Percentiles rank a stretch among this genome's conserved stretches.
Evolutionary conservation across 1,140 invertebrate genomes (phyloP).

Genomic region (Hylaeus anthracinus): DNA sequence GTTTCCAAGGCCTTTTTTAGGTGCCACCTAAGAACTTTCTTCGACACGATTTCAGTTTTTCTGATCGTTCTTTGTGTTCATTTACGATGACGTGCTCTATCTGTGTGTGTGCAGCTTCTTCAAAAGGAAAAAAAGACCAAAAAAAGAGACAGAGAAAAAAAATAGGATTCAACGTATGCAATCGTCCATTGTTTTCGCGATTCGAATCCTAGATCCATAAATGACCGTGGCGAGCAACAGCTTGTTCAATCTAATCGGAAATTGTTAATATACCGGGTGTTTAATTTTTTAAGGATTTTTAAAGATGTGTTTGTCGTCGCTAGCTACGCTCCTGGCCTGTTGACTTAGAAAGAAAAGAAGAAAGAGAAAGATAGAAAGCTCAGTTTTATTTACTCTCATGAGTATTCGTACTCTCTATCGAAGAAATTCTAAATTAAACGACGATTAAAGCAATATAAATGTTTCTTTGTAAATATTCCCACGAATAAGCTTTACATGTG

Average conservation of each 20-base stretch:
- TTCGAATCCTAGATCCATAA: not conserved
- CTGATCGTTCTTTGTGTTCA: conserved; percentile 36
- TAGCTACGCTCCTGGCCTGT: too few relatives aligned
- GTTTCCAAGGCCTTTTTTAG: conserved; percentile 64
- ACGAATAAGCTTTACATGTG: too few relatives aligned
- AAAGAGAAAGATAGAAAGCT: too few relatives aligned
- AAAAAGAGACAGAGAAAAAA: not conserved
- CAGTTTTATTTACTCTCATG: too few relatives aligned
- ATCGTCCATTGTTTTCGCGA: not conserved
- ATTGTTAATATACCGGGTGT: too few relatives aligned
- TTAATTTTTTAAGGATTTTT: too few relatives aligned
- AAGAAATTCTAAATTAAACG: too few relatives aligned
- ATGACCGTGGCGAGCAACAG: not conserved
- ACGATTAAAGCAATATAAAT: too few relatives aligned
- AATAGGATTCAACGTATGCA: not conserved
- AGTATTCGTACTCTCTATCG: too few relatives aligned
- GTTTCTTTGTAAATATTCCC: too few relatives aligned
- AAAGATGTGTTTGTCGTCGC: too few relatives aligned
- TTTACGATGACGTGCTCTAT: conserved; percentile 15
- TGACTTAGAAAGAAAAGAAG: too few relatives aligned
- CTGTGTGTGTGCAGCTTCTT: conserved; percentile 20
- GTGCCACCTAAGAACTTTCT: conserved; percentile 46
- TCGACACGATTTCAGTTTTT: conserved; percentile 49
- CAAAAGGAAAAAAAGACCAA: not conserved
- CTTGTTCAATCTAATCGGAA: not conserved